These are phyloP conservation scores for Phengaris alcon DNA, from an alignment of 2,888 invertebrate genomes.

Conservation along the genomic window DNA sequence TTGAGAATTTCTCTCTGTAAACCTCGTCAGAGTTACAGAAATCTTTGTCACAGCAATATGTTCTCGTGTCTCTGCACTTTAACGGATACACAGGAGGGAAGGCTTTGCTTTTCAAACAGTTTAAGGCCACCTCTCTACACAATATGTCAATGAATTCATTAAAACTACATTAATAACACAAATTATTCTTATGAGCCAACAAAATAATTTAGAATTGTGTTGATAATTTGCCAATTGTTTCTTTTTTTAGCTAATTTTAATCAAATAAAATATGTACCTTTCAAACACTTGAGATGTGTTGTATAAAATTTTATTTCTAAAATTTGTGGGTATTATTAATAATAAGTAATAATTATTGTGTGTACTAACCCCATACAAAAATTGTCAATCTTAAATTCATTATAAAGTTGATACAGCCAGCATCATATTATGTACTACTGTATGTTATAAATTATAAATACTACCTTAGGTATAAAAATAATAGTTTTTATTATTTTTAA, in stretches of 20 bases:
- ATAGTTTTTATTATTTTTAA: too few species aligned
- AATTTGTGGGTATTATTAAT: background rate
- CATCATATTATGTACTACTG: background rate
- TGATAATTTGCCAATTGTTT: conserved; percentile 63
- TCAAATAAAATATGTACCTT: conserved; percentile 41
- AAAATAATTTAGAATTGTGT: conserved; percentile 52
- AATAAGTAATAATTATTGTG: background rate
- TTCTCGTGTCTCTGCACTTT: conserved; percentile 62
- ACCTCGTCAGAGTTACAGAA: conserved; percentile 69
- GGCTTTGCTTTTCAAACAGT: conserved; percentile 77
- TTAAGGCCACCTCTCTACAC: conserved; percentile 74
- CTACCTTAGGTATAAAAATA: too few species aligned
- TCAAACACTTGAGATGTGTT: conserved; percentile 26
- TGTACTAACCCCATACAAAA: background rate
- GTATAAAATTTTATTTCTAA: conserved; percentile 2
- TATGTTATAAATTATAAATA: too few species aligned
- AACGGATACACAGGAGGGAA: conserved; percentile 77
- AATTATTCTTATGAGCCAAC: conserved; percentile 42
- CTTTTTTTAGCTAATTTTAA: conserved; percentile 29
- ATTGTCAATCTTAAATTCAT: background rate
- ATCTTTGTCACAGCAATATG: conserved; percentile 70
- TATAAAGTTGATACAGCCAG: background rate
- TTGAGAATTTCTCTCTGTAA: conserved; percentile 57
- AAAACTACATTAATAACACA: conserved; percentile 53
- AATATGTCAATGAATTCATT: conserved; percentile 58